Evolutionary conservation across 1,140 invertebrate species (phyloP).

Genomic region (Cydia pomonella): DNA sequence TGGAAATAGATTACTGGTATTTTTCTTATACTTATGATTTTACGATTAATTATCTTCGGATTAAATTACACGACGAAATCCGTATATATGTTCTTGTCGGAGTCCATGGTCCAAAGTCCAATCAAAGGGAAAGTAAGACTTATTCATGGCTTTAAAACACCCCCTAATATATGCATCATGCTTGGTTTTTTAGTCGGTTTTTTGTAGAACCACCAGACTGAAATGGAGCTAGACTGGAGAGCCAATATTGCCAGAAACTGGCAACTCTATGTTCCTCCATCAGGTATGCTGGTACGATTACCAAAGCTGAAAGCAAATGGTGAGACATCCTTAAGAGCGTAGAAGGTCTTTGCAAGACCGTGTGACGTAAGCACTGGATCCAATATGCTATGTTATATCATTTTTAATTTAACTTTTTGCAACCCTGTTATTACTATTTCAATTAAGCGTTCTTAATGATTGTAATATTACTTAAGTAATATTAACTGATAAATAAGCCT

Average conservation of each 20-base stretch:
- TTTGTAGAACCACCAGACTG: no score
- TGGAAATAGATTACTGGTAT: not conserved
- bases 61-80: not conserved
- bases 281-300: no score
- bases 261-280: no score
- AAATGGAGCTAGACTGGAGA: no score
- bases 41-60: not conserved
- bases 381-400: not conserved
- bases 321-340: no score
- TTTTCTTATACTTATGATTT: not conserved
- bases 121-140: not conserved
- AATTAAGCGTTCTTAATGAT: constrained; percentile 1
- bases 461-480: not conserved
- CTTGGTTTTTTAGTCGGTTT: no score
- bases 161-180: no score
- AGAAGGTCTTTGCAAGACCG: no score
- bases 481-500: not conserved
- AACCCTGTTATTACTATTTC: not conserved
- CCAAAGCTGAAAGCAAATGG: no score
- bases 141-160: no score
- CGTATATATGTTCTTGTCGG: not conserved
- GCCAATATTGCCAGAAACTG: no score
- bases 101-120: not conserved
- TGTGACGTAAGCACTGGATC: no score
- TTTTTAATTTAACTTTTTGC: not conserved